Evolutionary conservation across 2,888 invertebrate genomes (phyloP), one percentile per base, ranked within the genome.

Genomic region (Sturmia bella): DNA sequence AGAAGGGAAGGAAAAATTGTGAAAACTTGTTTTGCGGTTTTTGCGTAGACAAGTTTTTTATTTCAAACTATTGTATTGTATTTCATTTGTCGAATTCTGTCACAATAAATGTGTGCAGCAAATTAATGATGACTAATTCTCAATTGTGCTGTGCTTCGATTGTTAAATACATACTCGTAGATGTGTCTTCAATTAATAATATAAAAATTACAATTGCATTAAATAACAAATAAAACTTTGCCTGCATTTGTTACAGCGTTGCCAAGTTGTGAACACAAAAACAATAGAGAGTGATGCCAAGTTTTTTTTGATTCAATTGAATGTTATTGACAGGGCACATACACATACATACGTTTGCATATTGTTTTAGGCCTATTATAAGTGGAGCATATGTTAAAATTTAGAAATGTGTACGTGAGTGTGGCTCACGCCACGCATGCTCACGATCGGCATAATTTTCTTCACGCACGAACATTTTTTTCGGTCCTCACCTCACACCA

Each of bases 21-120:
- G 73, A 81, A 76, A 77, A 81, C 81, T 77, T 81, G 81, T 77
- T 81, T 72, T 72, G 68, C 24, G 73, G 61, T 77, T 77, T 76
- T 68, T 76, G 72, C 68, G 70, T 70, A 80, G 75, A 75, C 68
- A 81, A 72, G 72, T 76, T 76, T 81, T n/a, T 73, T 56, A 73
- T 76, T 75, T 75, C 73, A 69, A 50, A 64, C 56, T 52, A 50
- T 61, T 63, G 43, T 43, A 61, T 68, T 69, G 43, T 41, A 59
- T 68, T 76, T 59, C 63, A 56, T 27, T 70, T 63, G 63, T 63
- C 48, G 48, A 17, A 32, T 80, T 74, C 74, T 75, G 64, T 75
- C 70, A 70, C 15, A 59, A 24, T 59, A 37, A 19, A 52, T 61
- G 24, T 43, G 27, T 48, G 45, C 6, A 39, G 45, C 6, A 39